Evolutionary conservation across 2,888 invertebrate species (phyloP).

Genomic region (Ichneumoninae sp.): DNA sequence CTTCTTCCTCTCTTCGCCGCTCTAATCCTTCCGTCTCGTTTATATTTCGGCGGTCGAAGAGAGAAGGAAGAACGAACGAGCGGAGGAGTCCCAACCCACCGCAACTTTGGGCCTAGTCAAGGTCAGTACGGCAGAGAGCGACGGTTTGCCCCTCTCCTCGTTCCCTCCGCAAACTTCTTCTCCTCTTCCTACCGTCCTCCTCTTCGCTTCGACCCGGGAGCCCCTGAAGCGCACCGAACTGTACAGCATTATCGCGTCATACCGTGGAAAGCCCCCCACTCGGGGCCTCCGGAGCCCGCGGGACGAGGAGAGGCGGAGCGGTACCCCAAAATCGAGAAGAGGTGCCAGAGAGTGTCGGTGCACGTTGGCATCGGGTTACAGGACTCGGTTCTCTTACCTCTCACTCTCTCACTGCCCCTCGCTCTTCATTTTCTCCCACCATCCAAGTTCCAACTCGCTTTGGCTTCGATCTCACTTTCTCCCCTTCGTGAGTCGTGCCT

Average conservation of each 20-base stretch:
- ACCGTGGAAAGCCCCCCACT: conserved; percentile 73
- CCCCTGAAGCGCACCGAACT: conserved; percentile 60
- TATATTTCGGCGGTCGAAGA: conserved; percentile 45
- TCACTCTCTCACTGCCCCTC: conserved; percentile 51
- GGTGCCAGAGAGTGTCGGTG: conserved; percentile 49
- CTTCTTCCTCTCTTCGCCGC: conserved; percentile 27
- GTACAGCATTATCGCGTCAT: conserved; percentile 80
- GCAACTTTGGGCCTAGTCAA: conserved; percentile 83
- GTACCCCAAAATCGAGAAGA: conserved; percentile 46
- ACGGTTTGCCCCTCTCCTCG: conserved; percentile 56
- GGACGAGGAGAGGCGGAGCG: conserved; percentile 56
- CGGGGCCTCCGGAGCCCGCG: conserved; percentile 40
- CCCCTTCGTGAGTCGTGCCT: conserved; percentile 59
- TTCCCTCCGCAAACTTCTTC: conserved; percentile 56
- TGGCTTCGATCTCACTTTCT: conserved; percentile 17
- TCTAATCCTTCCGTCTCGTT: conserved; percentile 21
- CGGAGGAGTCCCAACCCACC: conserved; percentile 79
- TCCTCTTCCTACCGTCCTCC: conserved; percentile 35
- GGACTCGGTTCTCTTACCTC: conserved; percentile 51
- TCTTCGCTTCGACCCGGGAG: conserved; percentile 43
- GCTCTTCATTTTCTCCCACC: conserved; percentile 54
- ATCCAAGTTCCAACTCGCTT: not conserved
- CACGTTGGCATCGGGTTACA: conserved; percentile 77
- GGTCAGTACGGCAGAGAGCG: conserved; percentile 80
- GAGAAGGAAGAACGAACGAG: conserved; percentile 64